These are phyloP conservation scores for Rousettus madagascariensis DNA, from an alignment of 2,797 vertebrate genomes.

Conservation along the genomic window DNA sequence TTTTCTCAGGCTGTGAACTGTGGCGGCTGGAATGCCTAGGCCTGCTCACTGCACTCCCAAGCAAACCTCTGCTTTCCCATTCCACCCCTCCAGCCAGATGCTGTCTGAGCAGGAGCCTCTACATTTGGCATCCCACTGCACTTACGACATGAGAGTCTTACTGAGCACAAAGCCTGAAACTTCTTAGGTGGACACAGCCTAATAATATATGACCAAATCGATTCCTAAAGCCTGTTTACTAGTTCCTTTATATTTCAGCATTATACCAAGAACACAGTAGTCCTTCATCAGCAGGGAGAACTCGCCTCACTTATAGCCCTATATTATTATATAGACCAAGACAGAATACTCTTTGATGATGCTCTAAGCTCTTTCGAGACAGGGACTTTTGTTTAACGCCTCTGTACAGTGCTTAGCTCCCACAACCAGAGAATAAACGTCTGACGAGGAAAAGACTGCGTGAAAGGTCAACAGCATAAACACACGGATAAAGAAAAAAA, in stretches of 20 bases:
- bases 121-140: background rate
- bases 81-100: background rate
- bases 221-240: background rate
- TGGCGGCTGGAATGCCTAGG: background rate
- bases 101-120: background rate
- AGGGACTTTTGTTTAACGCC: background rate
- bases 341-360: background rate
- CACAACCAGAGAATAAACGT: background rate
- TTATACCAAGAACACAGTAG: background rate
- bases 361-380: background rate
- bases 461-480: background rate
- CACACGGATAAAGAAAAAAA: background rate
- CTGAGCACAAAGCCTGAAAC: background rate
- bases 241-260: background rate
- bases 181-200: fast-evolving
- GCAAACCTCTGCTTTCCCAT: background rate
- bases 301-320: background rate
- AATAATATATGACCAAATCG: too few relatives aligned
- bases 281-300: background rate
- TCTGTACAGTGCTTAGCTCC: background rate
- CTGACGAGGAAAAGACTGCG: background rate
- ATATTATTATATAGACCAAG: fast-evolving
- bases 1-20: background rate
- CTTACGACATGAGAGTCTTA: background rate
- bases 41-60: background rate